phyloP scores from a whole-genome alignment of 2,888 invertebrate genomes.

The Habroteleia sp. region DNA sequence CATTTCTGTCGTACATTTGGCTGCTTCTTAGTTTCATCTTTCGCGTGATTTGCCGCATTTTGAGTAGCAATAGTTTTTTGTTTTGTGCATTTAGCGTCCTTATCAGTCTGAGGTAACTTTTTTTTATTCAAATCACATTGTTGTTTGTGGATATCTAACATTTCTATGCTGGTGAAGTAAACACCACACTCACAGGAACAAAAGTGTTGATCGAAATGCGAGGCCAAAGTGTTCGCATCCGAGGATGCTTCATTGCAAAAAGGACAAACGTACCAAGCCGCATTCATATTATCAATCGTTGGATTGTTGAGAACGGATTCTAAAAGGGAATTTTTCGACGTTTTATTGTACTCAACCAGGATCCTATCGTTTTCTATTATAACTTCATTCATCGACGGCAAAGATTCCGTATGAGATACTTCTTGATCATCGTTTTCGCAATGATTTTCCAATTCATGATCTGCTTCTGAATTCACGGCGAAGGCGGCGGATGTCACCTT shows the following conservation, averaged over 20 bases:
- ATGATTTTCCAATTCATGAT: conserved; percentile 70
- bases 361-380: conserved; percentile 68
- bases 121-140: conserved; percentile 69
- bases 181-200: conserved; percentile 79
- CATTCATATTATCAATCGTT: conserved; percentile 75
- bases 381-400: conserved; percentile 74
- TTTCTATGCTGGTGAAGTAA: conserved; percentile 81
- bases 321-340: conserved; percentile 72
- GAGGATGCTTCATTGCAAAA: conserved; percentile 78
- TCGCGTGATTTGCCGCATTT: conserved; percentile 60
- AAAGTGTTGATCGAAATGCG: conserved; percentile 78
- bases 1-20: conserved; percentile 76
- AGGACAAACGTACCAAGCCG: conserved; percentile 78
- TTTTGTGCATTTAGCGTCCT: conserved; percentile 32
- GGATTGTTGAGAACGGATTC: conserved; percentile 75
- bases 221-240: conserved; percentile 72
- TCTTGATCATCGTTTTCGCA: conserved; percentile 65
- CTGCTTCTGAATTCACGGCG: conserved; percentile 62
- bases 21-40: conserved; percentile 70
- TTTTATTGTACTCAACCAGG: conserved; percentile 75
- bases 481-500: conserved; percentile 70
- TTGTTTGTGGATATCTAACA: conserved; percentile 77
- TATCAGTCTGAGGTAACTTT: conserved; percentile 54
- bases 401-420: conserved; percentile 62
- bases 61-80: conserved; percentile 42